These are phyloP conservation scores for Etia nguti DNA, from an alignment of 2,113 vertebrate species.

Conservation along the genomic window DNA sequence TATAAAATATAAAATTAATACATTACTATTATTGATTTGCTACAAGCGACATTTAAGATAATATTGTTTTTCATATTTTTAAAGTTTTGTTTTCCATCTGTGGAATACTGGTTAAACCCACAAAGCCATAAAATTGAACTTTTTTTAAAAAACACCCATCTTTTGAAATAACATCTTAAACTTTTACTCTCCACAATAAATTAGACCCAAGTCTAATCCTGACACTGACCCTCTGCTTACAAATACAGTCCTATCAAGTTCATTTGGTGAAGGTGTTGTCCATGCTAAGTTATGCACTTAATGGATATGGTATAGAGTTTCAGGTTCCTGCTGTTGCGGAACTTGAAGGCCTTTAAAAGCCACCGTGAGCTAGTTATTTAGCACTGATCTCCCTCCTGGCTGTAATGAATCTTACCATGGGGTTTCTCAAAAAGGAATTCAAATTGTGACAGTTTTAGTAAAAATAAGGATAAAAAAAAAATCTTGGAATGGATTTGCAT, in stretches of 20 bases:
- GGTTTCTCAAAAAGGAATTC: constrained; percentile 31
- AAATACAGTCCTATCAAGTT: constrained; percentile 44
- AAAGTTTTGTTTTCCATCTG: neutral
- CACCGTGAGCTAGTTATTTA: constrained; percentile 48
- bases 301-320: constrained; percentile 57
- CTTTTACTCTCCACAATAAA: neutral
- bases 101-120: neutral
- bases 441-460: constrained; percentile 17
- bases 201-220: neutral
- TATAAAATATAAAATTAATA: fast-evolving
- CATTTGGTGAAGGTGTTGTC: constrained; percentile 41
- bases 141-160: neutral
- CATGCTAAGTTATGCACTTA: constrained; percentile 45
- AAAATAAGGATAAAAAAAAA: neutral
- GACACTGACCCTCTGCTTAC: constrained; percentile 34
- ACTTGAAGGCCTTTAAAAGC: constrained; percentile 59
- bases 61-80: neutral
- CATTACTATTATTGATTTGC: neutral
- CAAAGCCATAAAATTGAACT: neutral
- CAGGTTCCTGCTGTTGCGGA: constrained; percentile 62
- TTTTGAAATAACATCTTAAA: neutral
- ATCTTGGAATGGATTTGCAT: neutral
- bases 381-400: constrained; percentile 51
- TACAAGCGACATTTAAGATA: neutral
- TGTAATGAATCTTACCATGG: constrained; percentile 61